A percentile compares a stretch with the other conserved stretches of the same genome.
Evolutionary conservation across 1,140 invertebrate species (phyloP).

Genomic region (Atta colombica): DNA sequence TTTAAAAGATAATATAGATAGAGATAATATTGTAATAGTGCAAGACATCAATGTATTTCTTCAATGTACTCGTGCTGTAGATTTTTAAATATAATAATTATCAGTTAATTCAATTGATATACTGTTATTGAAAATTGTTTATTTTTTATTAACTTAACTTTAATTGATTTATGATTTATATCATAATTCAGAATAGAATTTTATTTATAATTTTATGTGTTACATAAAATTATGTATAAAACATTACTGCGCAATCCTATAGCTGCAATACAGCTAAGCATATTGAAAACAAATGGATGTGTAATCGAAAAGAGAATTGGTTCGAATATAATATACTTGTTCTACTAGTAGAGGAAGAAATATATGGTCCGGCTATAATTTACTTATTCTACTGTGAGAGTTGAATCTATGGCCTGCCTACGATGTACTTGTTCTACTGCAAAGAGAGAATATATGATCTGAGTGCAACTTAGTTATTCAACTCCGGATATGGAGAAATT

Average conservation of each 20-base stretch:
- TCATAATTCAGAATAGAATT: not conserved
- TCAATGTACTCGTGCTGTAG: not conserved
- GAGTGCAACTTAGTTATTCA: constrained; percentile 47
- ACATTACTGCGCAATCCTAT: not conserved
- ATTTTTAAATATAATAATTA: not conserved
- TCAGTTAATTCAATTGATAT: not conserved
- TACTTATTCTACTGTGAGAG: constrained; percentile 54
- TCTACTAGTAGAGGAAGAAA: constrained; percentile 29
- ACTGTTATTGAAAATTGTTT: not conserved
- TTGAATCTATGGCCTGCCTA: constrained; percentile 28
- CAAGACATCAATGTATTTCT: not conserved
- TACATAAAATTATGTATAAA: not conserved
- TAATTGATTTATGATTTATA: not conserved
- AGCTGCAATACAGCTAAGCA: not conserved
- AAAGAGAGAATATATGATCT: constrained; percentile 45
- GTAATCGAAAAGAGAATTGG: constrained; percentile 48
- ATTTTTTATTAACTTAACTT: not conserved
- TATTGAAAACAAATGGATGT: not conserved
- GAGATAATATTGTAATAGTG: not conserved
- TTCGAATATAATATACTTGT: constrained; percentile 43
- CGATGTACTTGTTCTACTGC: constrained; percentile 56
- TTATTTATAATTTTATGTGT: not conserved
- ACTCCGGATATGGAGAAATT: constrained; percentile 12
- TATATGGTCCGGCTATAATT: constrained; percentile 54
- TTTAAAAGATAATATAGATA: not conserved